Percentiles rank a stretch among this genome's conserved stretches.
These are phyloP conservation scores for Sphenodon punctatus DNA, from an alignment of 2,797 vertebrate genomes.

Conservation along the genomic window DNA sequence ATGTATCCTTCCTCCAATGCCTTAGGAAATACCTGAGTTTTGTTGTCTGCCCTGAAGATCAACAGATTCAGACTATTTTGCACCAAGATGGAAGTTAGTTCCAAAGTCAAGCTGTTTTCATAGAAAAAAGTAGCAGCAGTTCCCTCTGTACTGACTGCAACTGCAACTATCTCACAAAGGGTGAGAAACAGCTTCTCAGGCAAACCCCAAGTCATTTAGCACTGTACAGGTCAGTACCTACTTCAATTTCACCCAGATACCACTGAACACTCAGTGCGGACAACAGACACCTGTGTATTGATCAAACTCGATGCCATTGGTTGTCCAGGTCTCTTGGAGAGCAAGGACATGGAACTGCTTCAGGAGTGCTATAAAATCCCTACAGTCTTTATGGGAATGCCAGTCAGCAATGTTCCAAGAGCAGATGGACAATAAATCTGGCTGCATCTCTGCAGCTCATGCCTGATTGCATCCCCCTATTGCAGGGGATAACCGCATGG, in stretches of 20 bases:
- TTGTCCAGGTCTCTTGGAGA: too few relatives aligned
- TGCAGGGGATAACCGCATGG: too few relatives aligned
- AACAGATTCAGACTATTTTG: not conserved
- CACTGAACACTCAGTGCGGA: not conserved
- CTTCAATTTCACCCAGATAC: not conserved
- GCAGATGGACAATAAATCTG: too few relatives aligned
- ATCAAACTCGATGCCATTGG: too few relatives aligned
- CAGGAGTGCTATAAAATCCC: too few relatives aligned
- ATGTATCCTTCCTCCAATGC: not conserved
- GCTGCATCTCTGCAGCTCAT: too few relatives aligned
- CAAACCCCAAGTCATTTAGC: not conserved
- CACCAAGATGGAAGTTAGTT: not conserved
- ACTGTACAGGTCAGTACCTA: not conserved
- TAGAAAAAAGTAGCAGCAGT: not conserved
- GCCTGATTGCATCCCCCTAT: too few relatives aligned
- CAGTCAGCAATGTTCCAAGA: too few relatives aligned
- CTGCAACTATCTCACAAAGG: not conserved
- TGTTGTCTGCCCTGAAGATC: not conserved
- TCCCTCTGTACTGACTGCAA: fast-evolving
- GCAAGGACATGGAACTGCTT: too few relatives aligned
- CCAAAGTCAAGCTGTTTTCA: not conserved
- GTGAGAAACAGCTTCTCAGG: not conserved
- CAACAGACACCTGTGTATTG: not conserved
- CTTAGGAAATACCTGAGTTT: not conserved
- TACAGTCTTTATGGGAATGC: too few relatives aligned